Percentiles rank a stretch among this genome's conserved stretches.
Conservation (phyloP, 2,888 invertebrate species). For the Noctuana brunneofusca region DNA sequence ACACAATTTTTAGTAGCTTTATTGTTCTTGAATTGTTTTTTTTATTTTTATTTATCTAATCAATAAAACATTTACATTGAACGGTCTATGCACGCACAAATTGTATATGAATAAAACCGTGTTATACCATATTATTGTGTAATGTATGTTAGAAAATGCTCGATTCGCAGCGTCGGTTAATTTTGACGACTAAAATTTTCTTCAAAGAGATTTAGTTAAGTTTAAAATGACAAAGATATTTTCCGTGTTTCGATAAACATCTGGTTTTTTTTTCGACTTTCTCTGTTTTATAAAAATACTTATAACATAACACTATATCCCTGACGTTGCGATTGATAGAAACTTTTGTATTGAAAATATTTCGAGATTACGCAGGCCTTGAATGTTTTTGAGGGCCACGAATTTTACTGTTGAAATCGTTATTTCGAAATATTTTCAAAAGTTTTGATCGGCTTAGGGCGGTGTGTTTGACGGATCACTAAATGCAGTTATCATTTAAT, state of each 20-base stretch:
- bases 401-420: not conserved
- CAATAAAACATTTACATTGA: not conserved
- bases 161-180: slow-evolving; percentile 6
- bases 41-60: not conserved
- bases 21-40: too few species aligned
- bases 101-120: slow-evolving; percentile 21
- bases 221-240: too few species aligned
- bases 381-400: not conserved
- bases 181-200: too few species aligned
- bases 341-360: not conserved
- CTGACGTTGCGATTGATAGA: not conserved
- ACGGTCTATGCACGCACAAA: slow-evolving; percentile 12
- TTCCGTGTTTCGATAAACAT: not conserved
- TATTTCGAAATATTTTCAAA: not conserved
- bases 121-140: slow-evolving; percentile 18
- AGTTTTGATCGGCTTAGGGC: not conserved
- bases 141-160: slow-evolving; percentile 11
- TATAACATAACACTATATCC: not conserved
- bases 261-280: not conserved
- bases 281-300: not conserved
- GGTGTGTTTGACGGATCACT: not conserved
- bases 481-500: not conserved
- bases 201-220: too few species aligned
- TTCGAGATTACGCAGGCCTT: not conserved
- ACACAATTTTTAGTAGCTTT: too few species aligned